Percentiles rank a stretch among this genome's conserved stretches.
Evolutionary conservation across 2,113 vertebrate species (phyloP).

Genomic region (Pterocles burchelli): DNA sequence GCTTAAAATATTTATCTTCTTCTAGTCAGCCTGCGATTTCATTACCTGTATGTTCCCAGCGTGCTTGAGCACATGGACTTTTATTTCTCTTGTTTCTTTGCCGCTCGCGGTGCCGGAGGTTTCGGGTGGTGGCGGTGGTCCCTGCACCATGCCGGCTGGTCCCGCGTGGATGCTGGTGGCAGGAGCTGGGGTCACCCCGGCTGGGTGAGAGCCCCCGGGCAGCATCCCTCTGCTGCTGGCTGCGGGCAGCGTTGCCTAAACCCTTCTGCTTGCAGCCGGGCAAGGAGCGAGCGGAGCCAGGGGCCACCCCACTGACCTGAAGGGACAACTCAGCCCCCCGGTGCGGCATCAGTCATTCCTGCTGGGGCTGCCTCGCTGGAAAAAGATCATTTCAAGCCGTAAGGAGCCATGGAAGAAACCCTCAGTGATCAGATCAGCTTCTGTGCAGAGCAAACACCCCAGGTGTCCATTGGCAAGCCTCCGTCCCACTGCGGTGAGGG

Average conservation of each 20-base stretch:
- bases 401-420: background rate
- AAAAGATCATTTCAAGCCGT: background rate
- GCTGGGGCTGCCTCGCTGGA: background rate
- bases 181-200: background rate
- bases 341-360: accelerated
- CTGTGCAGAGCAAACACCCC: background rate
- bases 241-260: accelerated
- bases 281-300: background rate
- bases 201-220: background rate
- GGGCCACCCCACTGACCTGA: background rate
- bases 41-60: background rate
- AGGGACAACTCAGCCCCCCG: background rate
- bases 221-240: background rate
- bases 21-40: background rate
- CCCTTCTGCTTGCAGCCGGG: background rate
- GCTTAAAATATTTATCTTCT: constrained; percentile 54
- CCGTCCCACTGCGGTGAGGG: background rate
- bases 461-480: background rate
- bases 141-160: background rate
- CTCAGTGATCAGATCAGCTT: accelerated
- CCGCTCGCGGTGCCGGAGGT: accelerated
- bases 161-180: background rate
- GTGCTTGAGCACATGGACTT: background rate
- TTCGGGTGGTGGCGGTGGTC: background rate
- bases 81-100: background rate